A percentile compares a stretch with the other conserved stretches of the same genome.
Evolutionary conservation across 2,888 invertebrate species (phyloP).

Genomic region (Zelleria hepariella): DNA sequence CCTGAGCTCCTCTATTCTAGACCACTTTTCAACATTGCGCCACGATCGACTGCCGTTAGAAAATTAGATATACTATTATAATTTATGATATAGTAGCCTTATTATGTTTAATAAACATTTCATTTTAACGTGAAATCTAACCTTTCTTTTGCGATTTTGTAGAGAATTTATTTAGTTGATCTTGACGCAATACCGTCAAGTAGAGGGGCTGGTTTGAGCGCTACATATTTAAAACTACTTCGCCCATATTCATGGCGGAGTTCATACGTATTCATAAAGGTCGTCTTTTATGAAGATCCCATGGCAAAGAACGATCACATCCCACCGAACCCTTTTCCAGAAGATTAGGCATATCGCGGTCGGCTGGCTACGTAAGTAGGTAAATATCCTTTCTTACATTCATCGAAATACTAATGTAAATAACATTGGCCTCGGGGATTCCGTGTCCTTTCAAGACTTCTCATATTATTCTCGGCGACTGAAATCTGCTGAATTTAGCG

Average conservation of each 20-base stretch:
- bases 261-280: conserved; percentile 5
- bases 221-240: background rate
- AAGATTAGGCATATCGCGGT: conserved; percentile 57
- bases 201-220: background rate
- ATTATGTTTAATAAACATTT: too few relatives aligned
- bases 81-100: too few relatives aligned
- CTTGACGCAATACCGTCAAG: background rate
- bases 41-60: too few relatives aligned
- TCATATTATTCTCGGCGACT: conserved; percentile 17
- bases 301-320: conserved; percentile 21
- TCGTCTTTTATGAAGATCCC: background rate
- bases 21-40: too few relatives aligned
- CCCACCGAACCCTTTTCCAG: conserved; percentile 44
- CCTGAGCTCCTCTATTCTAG: too few relatives aligned
- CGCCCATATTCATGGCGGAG: background rate
- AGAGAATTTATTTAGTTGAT: too few relatives aligned
- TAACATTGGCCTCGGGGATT: conserved; percentile 41
- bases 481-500: too few relatives aligned
- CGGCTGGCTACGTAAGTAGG: conserved; percentile 30
- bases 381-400: conserved; percentile 48
- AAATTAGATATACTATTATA: too few relatives aligned
- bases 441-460: conserved; percentile 29
- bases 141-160: too few relatives aligned
- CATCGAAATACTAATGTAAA: conserved; percentile 57
- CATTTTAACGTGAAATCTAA: too few relatives aligned